A percentile compares a stretch with the other conserved stretches of the same genome.
Evolutionary conservation across 2,113 vertebrate genomes (phyloP).

Genomic region (Bos taurus): DNA sequence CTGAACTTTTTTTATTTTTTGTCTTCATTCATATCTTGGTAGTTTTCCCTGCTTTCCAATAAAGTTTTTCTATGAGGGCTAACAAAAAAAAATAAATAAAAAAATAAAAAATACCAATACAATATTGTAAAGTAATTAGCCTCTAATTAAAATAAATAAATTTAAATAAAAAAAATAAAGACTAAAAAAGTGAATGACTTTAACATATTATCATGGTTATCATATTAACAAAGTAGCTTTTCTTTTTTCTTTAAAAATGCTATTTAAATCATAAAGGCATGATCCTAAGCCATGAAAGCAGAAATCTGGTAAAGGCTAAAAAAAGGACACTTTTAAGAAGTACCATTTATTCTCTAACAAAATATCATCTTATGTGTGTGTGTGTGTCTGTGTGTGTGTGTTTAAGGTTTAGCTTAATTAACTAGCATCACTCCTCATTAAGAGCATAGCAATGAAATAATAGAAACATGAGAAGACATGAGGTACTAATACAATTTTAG

Average conservation of each 20-base stretch:
- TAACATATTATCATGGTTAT: not conserved
- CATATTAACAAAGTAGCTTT: not conserved
- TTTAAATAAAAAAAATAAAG: no score
- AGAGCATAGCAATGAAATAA: not conserved
- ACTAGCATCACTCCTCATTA: conserved; percentile 35
- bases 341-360: not conserved
- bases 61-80: no score
- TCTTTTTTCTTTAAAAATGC: not conserved
- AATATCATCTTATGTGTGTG: not conserved
- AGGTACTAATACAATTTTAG: not conserved
- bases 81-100: no score
- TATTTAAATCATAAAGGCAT: not conserved
- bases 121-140: no score
- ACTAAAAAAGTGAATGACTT: no score
- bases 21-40: no score
- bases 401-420: not conserved
- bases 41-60: no score
- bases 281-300: not conserved
- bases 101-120: not conserved
- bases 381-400: not conserved
- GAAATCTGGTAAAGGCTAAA: not conserved
- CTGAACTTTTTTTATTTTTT: no score
- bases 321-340: not conserved
- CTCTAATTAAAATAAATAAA: no score
- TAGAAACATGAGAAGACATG: not conserved